Evolutionary conservation across 2,113 vertebrate species (phyloP), one percentile per base, ranked within the genome.

Genomic region (Forbesichthys agassizii): DNA sequence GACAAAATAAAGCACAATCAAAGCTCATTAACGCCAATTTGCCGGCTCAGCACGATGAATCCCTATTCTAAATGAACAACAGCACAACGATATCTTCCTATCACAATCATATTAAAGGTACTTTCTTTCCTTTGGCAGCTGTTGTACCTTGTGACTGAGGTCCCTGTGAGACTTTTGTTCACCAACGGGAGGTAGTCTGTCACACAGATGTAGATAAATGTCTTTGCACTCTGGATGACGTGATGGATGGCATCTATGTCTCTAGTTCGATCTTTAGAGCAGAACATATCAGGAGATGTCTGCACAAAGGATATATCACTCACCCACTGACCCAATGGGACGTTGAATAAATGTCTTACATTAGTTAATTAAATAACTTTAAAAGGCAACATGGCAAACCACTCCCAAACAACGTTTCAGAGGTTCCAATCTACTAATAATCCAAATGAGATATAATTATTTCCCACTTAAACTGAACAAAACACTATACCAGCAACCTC

Each of bases 171-270:
- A 12, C 60, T 80, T 74, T 77, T 81, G 80, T 20, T 88, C 48
- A 89, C 66, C 61, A 91, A 75, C 49, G 89, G 89, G 70, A 91
- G 89, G 75, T 91, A 91, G 86, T 91, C 88, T 0, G 81, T 88
- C 80, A 91, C 89, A 1, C 88, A 91, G 53, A 91, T 89, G 75
- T 81, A 88, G 77, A 88, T 27, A 5, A 91, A 91, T 2, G 66
- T 75, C 66, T 85, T 80, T 42, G 89, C 89, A 9, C 71, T 82
- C 70, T 88, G 88, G 69, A 91, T 84, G 78, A 91, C 88, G 61
- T 88, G 81, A 67, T 83, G 53, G 56, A 91, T 89, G 61, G 89
- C 89, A 0, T 91, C 89, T 33, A 88, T 3, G 54, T 89, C 88
- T 84, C 78, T 71, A 57, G 86, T 89, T 16, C 89, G 88, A 79